phyloP scores from a whole-genome alignment of 2,113 vertebrate genomes.

The Boleophthalmus pectinirostris region DNA sequence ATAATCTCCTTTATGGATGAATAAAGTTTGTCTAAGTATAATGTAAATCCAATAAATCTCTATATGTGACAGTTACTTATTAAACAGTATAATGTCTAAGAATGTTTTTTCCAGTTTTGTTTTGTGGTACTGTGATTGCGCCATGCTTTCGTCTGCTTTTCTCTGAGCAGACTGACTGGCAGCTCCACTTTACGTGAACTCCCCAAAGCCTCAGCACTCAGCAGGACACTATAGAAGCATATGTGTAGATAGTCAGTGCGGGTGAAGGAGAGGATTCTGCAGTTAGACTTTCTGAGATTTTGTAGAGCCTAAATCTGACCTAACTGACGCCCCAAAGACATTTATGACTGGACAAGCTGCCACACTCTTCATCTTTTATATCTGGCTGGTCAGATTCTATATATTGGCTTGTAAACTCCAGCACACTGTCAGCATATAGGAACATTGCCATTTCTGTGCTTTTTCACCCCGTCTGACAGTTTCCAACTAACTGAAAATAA shows the following conservation, averaged over 20 bases:
- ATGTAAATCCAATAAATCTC: no score
- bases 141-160: not conserved
- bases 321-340: constrained; percentile 23
- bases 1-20: no score
- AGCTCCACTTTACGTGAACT: constrained; percentile 42
- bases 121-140: not conserved
- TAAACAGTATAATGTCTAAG: no score
- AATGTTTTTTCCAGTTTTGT: not conserved
- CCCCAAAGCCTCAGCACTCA: constrained; percentile 34
- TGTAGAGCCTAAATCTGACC: constrained; percentile 20
- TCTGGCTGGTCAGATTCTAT: constrained; percentile 1
- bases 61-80: not conserved
- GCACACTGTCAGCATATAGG: constrained; percentile 4
- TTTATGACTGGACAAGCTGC: constrained; percentile 15
- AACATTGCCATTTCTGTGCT: not conserved
- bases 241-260: constrained; percentile 17
- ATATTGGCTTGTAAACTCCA: not conserved
- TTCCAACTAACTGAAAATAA: not conserved
- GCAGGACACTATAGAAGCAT: constrained; percentile 17
- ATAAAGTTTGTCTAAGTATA: no score
- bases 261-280: constrained; percentile 33
- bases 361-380: constrained; percentile 1
- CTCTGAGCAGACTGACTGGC: constrained; percentile 17
- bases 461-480: not conserved
- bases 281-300: constrained; percentile 54